Percentiles rank a stretch among this genome's conserved stretches.
phyloP scores from a whole-genome alignment of 2,888 invertebrate species.

The Drosophila paramelanica region DNA sequence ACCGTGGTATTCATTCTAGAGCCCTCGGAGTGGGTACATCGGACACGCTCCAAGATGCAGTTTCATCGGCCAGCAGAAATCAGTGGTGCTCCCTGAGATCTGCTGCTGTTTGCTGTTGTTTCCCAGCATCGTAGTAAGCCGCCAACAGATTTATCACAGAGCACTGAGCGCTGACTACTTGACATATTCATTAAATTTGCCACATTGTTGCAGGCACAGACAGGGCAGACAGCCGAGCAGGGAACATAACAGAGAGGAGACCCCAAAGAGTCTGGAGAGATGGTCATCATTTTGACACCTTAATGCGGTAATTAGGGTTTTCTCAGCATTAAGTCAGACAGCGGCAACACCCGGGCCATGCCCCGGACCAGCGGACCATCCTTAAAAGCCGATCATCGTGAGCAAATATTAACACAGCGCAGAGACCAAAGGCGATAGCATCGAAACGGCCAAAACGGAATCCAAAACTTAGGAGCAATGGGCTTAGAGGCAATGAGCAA shows the following conservation, averaged over 20 bases:
- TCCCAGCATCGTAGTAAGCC: constrained; percentile 58
- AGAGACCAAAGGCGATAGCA: constrained; percentile 41
- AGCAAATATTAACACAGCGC: constrained; percentile 81
- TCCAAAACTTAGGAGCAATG: constrained; percentile 16
- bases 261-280: constrained; percentile 44
- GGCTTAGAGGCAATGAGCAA: constrained; percentile 40
- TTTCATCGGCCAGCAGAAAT: constrained; percentile 5
- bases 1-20: constrained; percentile 4
- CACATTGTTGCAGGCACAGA: constrained; percentile 67
- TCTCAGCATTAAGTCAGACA: constrained; percentile 65
- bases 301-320: constrained; percentile 83
- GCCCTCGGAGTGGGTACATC: constrained; percentile 6
- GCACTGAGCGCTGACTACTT: constrained; percentile 71
- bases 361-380: constrained; percentile 41
- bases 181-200: constrained; percentile 80
- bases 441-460: constrained; percentile 8
- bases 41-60: constrained; percentile 43
- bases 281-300: constrained; percentile 83
- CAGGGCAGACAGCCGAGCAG: constrained; percentile 1
- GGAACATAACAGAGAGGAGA: constrained; percentile 3
- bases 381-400: constrained; percentile 73
- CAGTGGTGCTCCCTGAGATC: neutral
- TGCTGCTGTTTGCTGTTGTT: constrained; percentile 34
- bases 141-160: constrained; percentile 75
- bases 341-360: constrained; percentile 55